Evolutionary conservation across 1,140 invertebrate genomes (phyloP), one percentile per base, ranked within the genome.

Genomic region (Lordiphosa mommai): DNA sequence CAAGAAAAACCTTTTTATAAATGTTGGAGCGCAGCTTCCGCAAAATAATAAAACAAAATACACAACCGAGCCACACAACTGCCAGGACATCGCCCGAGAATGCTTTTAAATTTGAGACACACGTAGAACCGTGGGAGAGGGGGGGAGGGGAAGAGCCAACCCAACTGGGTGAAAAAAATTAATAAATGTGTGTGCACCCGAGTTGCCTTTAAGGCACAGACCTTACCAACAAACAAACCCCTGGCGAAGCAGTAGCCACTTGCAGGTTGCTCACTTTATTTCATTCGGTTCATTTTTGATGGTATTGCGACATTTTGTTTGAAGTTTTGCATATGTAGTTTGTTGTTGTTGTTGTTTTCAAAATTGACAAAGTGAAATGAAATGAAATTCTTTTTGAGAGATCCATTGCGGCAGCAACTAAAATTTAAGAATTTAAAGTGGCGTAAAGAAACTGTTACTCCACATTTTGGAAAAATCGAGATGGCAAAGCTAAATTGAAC

Each of bases 1-100:
- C 76, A 80, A 80, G 76, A 58, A 82, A 80, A 80, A 80, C 76
- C 76, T 82, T 82, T 82, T 84, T 82, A 82, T 72, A 82, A 74
- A 84, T 84, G 76, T 66, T 74, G 66, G 37, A 47, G 59, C 71
- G 57, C 66, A 48, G 61, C 77, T 76, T 76, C 71, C 77, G 77
- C 61, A 53, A 82, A 76, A 82, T 82, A 82, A 82, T 82, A 82
- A 82, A 84, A 82, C 71, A 74, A 76, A 82, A 61, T 64, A 52
- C 50, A 61, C 52, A 53, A 41, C 32, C 23, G 43, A 55, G 37
- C 38, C 20, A 57, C 36, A 16, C 51, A 72, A 47, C 55, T 66
- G 61, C 63, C 63, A 66, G 63, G 61, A 67, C 41, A 76, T 48
- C 59, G 43, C 46, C 53, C 17, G 50, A 32, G 67, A 67, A 79